Evolutionary conservation across 2,888 invertebrate genomes (phyloP), one percentile per base, ranked within the genome.

Genomic region (Allygus modestus): DNA sequence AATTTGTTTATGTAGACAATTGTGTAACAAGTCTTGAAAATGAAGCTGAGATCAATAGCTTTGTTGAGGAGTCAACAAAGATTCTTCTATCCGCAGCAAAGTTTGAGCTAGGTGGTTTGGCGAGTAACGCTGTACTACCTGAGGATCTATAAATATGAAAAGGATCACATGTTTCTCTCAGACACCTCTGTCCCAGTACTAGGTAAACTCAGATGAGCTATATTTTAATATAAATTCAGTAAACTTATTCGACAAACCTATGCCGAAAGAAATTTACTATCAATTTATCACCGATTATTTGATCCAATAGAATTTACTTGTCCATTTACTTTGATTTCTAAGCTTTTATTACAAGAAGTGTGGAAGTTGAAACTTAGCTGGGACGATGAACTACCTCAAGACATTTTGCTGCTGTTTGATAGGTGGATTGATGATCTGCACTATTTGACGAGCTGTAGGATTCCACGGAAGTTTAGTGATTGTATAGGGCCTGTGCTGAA

Each of bases 1-100:
- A 85, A 0, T 81, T 84, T 1, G 85, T 81, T 28, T 85, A 85
- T 51, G 85, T 85, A 4, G 85, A 85, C 71, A 84, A 85, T 43
- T 75, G 73, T 12, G 77, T 85, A 12, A 43, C 82, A 1, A 82
- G 58, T 58, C 46, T 85, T 0, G n/a, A 15, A 5, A 51, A 17
- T 43, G 58, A 58, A 26, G 54, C 46, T 0, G 41, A 85, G 7
- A 20, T 85, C 15, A 0, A 73, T 17, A 17, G 46, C 11, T 85
- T 85, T 58, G 26, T 82, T 11, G 7, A 15, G 5, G 46, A 81
- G n/a, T 79, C 85, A 20, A 51, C 85, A 20, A 51, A 9, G 1
- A 7, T 23, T 20, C n/a, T 85, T 0, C 46, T 61, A 20, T 11
- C 11, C 5, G 17, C 1, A 17, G 61, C 9, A 4, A 23, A 61